Conservation (phyloP, 2,113 vertebrate species). For the Emydocephalus ijimae region DNA sequence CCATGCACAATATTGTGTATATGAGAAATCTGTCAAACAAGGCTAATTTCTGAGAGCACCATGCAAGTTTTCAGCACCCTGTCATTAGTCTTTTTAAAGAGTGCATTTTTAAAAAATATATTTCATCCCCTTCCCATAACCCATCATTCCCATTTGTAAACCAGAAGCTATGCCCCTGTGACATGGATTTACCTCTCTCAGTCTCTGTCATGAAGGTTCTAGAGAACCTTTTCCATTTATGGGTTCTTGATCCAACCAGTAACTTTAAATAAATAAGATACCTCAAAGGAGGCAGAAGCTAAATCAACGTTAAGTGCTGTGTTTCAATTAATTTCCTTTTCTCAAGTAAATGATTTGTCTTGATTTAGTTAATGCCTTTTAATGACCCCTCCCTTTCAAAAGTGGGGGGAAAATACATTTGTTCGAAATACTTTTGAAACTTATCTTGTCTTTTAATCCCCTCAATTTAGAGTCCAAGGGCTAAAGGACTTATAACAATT, state of each 20-base stretch:
- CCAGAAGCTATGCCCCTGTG: constrained; percentile 88
- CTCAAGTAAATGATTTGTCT: constrained; percentile 83
- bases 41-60: constrained; percentile 86
- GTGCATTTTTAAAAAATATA: constrained; percentile 75
- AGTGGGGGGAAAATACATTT: constrained; percentile 82
- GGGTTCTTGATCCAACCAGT: constrained; percentile 82
- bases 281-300: constrained; percentile 82
- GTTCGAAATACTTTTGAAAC: constrained; percentile 78
- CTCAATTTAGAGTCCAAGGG: constrained; percentile 99
- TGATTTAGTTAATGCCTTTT: constrained; percentile 77
- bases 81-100: constrained; percentile 75
- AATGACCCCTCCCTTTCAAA: constrained; percentile 79
- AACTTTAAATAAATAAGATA: constrained; percentile 89
- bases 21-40: constrained; percentile 79
- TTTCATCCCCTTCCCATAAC: constrained; percentile 51
- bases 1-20: constrained; percentile 79
- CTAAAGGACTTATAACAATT: constrained; percentile 93
- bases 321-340: constrained; percentile 78
- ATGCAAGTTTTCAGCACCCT: constrained; percentile 84
- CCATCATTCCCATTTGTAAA: constrained; percentile 81
- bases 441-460: constrained; percentile 82
- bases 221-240: constrained; percentile 77
- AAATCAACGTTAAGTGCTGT: constrained; percentile 91
- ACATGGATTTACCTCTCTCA: constrained; percentile 82
- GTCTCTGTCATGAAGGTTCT: constrained; percentile 78